These are phyloP conservation scores for Cheilosia impressa DNA, from an alignment of 2,888 invertebrate species.

Conservation along the genomic window DNA sequence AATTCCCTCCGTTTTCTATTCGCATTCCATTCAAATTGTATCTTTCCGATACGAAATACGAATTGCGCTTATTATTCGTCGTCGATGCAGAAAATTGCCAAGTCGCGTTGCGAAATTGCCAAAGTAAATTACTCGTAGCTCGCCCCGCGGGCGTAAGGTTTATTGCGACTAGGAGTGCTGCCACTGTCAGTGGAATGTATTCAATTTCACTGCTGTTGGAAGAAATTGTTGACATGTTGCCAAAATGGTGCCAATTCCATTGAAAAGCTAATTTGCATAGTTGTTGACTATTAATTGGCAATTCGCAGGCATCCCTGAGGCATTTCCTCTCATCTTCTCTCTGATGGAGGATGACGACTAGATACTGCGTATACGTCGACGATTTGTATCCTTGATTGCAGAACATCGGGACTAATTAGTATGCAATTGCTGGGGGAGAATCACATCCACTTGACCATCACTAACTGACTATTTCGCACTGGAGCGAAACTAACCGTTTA, in stretches of 20 bases:
- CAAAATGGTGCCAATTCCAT: slow-evolving; percentile 46
- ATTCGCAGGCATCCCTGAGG: slow-evolving; percentile 43
- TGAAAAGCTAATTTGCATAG: slow-evolving; percentile 49
- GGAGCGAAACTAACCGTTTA: slow-evolving; percentile 70
- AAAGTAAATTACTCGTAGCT: slow-evolving; percentile 39
- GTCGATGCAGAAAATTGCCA: slow-evolving; percentile 29
- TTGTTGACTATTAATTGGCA: slow-evolving; percentile 43
- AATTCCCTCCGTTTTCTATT: slow-evolving; percentile 13
- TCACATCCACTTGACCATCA: slow-evolving; percentile 60
- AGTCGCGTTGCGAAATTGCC: slow-evolving; percentile 23
- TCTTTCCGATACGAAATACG: slow-evolving; percentile 14
- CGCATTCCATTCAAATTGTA: slow-evolving; percentile 43
- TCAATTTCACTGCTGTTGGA: neutral
- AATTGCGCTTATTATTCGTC: slow-evolving; percentile 20
- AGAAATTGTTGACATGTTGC: slow-evolving; percentile 36
- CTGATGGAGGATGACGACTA: neutral
- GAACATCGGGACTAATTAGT: slow-evolving; percentile 65
- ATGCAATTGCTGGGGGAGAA: slow-evolving; percentile 49
- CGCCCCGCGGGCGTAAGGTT: slow-evolving; percentile 26
- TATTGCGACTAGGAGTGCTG: neutral
- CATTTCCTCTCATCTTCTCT: slow-evolving; percentile 41
- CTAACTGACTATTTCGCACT: slow-evolving; percentile 45
- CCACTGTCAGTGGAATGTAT: neutral
- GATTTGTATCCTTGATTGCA: slow-evolving; percentile 70
- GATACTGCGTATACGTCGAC: slow-evolving; percentile 2